Conservation (phyloP, 92 coral and sea anemone species). For the Isaurus tuberculatus region DNA sequence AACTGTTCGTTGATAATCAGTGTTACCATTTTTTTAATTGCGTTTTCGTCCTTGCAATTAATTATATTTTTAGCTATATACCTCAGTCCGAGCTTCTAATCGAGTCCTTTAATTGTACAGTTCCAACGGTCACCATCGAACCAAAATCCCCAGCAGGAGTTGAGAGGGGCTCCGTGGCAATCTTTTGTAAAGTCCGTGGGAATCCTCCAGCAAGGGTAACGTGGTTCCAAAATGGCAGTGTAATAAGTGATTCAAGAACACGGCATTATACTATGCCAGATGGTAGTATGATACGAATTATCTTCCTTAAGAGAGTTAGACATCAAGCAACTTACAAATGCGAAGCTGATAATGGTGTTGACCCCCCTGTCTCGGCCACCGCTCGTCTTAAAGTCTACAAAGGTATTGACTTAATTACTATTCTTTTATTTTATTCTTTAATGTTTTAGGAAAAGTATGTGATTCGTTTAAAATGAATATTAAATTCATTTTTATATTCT, state of each 20-base stretch:
- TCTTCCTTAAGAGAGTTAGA: slow-evolving; percentile 28
- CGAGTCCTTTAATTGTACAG: no score
- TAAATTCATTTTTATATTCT: no score
- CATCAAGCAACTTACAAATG: slow-evolving; percentile 68
- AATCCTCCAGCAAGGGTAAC: slow-evolving; percentile 71
- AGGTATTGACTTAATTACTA: slow-evolving; percentile 41
- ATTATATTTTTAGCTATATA: no score
- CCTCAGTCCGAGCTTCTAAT: no score
- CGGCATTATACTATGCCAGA: slow-evolving; percentile 36
- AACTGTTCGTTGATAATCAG: no score
- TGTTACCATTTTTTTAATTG: no score
- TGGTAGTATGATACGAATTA: slow-evolving; percentile 67
- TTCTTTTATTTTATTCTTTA: no score
- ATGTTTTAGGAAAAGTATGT: no score
- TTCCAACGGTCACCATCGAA: slow-evolving; percentile 69
- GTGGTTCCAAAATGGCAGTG: slow-evolving; percentile 68
- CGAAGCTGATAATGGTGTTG: slow-evolving; percentile 58
- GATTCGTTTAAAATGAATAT: no score
- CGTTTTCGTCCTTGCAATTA: no score
- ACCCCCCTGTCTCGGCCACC: slow-evolving; percentile 59
- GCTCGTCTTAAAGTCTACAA: slow-evolving; percentile 47
- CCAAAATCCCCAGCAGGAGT: slow-evolving; percentile 63
- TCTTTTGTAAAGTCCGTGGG: slow-evolving; percentile 81
- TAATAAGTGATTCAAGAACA: slow-evolving; percentile 49
- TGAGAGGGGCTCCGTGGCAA: slow-evolving; percentile 57